These are phyloP conservation scores for Astreopora myriophthalma DNA, from an alignment of 64 coral and sea anemone genomes.

Conservation along the genomic window DNA sequence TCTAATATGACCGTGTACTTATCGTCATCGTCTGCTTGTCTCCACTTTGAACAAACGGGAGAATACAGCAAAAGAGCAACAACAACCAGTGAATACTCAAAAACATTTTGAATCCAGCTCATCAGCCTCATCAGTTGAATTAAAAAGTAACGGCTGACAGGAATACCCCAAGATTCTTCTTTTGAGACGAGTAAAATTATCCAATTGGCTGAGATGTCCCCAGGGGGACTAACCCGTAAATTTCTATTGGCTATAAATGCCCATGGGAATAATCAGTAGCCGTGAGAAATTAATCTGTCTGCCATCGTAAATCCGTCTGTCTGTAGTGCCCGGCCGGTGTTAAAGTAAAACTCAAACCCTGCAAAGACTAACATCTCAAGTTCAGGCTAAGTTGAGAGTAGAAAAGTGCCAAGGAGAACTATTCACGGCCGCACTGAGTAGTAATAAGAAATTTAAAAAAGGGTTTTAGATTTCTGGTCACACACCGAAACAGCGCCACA, in stretches of 20 bases:
- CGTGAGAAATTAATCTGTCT: background rate
- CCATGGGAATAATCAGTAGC: background rate
- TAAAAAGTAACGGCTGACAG: constrained; percentile 10
- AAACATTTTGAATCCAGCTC: constrained; percentile 24
- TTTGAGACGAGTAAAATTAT: background rate
- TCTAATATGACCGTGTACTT: too few species aligned
- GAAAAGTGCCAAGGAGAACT: background rate
- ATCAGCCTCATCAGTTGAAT: constrained; percentile 14
- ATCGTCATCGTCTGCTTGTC: too few species aligned
- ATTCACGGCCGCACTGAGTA: background rate
- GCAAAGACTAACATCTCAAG: background rate
- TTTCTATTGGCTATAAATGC: background rate
- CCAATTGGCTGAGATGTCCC: background rate
- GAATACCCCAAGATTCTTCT: background rate
- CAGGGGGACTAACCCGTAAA: background rate
- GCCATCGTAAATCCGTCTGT: background rate
- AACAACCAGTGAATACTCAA: constrained; percentile 27
- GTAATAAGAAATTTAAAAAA: background rate
- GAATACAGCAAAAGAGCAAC: constrained; percentile 63
- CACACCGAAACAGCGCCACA: too few species aligned
- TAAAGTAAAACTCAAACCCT: background rate
- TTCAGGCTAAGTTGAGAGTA: background rate
- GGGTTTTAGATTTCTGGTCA: background rate
- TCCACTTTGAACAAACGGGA: constrained; percentile 39
- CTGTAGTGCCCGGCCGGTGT: background rate